Evolutionary conservation across 2,113 vertebrate species (phyloP), one percentile per base, ranked within the genome.

Genomic region (Triplophysa rosa): DNA sequence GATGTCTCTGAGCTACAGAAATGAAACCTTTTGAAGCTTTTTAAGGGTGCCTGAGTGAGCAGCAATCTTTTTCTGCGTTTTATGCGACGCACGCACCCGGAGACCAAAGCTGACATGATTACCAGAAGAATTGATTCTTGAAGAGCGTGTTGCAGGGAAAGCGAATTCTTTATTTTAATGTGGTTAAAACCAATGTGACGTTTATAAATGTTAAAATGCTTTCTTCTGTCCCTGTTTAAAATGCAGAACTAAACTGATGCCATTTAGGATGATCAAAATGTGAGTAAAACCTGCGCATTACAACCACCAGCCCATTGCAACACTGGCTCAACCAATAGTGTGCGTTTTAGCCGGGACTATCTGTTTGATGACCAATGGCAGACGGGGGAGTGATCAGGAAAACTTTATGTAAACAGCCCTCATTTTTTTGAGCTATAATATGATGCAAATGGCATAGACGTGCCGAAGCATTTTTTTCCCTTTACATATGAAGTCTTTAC

Each of bases 101-200:
- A 33, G 63, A 76, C 63, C 29, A 82, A 69, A 63, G 45, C 26
- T 21, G 54, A 77, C 61, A 52, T 26, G 3, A 42, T 76, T 17
- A 52, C 52, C 74, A 77, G 42, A 24, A 52, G 74, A 77, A 77
- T 54, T 74, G 49, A 65, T 65, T 77, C 26, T 59, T 83, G 29
- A 82, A 52, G 67, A 65, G 37, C 65, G 79, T 65, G 56, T 85
- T 66, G 82, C 82, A 78, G 81, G 79, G 78, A 78, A 63, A 77
- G 81, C 78, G 74, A 79, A 83, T 52, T 42, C 5, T 74, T 14
- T 67, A n/a, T 70, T 26, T 59, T 69, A 56, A 56, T 64, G 54
- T 21, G 23, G 23, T 23, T 26, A 49, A 71, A 19, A 5, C 13
- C 1, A 4, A 52, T 5, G 16, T 14, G 14, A 49, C 33, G 42